Base-by-base conservation (phyloP, 92 coral and sea anemone genomes). In the Ricordea florida region DNA sequence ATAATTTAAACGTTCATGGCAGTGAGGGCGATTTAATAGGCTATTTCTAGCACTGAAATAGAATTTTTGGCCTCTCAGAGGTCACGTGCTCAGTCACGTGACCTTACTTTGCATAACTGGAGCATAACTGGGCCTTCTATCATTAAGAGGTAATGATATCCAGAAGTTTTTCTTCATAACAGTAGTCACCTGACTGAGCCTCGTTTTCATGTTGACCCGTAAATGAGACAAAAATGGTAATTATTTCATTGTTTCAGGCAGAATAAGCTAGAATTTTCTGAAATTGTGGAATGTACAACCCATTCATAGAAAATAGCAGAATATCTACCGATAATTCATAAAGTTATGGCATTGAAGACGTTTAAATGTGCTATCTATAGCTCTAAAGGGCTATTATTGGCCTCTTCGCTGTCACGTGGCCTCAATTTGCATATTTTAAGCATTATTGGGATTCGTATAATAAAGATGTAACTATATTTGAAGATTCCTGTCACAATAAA, bases 221-320 rank as follows among this genome's bases (percentile, higher is more conserved):
- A 53, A 53, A 53, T 53, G 5, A 1, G 61, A 53, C n/a, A 56
- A 59, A 59, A 59, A 59, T 8, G 44, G 44, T 25, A 59, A 59
- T 59, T 59, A 24, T 59, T 10, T 59, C 67, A 59, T 37, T 59
- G 67, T 59, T 59, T 25, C 14, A 34, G 53, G 67, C 67, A 28
- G 67, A 59, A 59, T 53, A 59, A 59, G 67, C 67, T 59, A 59
- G 49, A 59, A 59, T 29, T 59, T 38, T 38, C 48, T 59, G 66
- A 30, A 59, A 59, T 44, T 59, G 66, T 59, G 66, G 48, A 30
- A 29, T 59, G 73, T 30, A 30, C 56, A 66, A 40, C 47, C 47
- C 43, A 66, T 17, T 26, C 4, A n/a, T n/a, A n/a, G n/a, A n/a
- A n/a, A n/a, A n/a, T n/a, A n/a, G n/a, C n/a, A n/a, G n/a, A n/a